Percentiles rank a stretch among this genome's conserved stretches.
Evolutionary conservation across 2,797 vertebrate species (phyloP).

Genomic region (Falco concolor): DNA sequence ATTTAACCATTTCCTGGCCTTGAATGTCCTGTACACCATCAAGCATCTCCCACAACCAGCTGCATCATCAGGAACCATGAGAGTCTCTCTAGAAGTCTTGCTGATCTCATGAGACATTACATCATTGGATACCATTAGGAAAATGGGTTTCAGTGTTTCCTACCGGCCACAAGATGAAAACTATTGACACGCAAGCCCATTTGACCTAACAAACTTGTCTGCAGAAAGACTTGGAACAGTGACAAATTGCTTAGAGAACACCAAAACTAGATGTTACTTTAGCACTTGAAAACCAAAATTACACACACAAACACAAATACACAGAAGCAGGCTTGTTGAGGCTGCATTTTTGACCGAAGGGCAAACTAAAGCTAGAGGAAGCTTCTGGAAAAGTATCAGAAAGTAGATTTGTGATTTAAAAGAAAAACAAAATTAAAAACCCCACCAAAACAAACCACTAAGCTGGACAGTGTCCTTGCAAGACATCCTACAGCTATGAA

Average conservation of each 20-base stretch:
- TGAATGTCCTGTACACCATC: not conserved
- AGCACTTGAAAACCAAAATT: not conserved
- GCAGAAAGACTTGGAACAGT: not conserved
- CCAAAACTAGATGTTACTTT: not conserved
- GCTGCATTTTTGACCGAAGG: not conserved
- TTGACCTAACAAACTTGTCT: not conserved
- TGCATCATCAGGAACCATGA: not conserved
- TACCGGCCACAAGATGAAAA: not conserved
- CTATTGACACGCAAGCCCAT: not conserved
- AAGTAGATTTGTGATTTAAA: not conserved
- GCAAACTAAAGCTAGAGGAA: not conserved
- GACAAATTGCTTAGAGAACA: not conserved
- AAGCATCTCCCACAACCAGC: not conserved
- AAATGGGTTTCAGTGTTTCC: not conserved
- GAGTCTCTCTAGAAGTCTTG: not conserved
- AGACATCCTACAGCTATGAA: not conserved
- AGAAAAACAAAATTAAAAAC: not conserved
- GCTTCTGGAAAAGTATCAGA: not conserved
- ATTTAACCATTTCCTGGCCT: not conserved
- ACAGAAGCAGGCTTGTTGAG: not conserved
- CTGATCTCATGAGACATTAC: not conserved
- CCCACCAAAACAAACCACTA: not conserved
- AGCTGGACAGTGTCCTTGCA: not conserved
- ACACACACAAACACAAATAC: not conserved
- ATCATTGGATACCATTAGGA: not conserved